A percentile compares a stretch with the other conserved stretches of the same genome.
These are phyloP conservation scores for Hirundichthys speculiger DNA, from an alignment of 2,113 vertebrate species.

Conservation along the genomic window DNA sequence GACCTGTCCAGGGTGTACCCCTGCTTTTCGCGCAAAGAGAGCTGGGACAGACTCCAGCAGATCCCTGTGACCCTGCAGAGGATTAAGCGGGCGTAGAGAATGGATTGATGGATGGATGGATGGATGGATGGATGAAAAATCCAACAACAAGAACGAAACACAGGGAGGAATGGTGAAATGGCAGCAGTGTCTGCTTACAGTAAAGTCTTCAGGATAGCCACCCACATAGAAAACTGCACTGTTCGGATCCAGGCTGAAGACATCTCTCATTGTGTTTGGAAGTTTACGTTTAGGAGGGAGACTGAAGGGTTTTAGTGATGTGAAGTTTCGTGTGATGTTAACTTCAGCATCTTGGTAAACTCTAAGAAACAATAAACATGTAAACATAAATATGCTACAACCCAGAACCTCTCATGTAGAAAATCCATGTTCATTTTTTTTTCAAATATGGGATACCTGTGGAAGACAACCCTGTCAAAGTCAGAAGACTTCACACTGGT, in stretches of 20 bases:
- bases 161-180: too few species aligned
- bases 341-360: slow-evolving; percentile 88
- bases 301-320: slow-evolving; percentile 53
- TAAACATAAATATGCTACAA: too few species aligned
- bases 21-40: too few species aligned
- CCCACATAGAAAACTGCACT: slow-evolving; percentile 89
- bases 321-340: slow-evolving; percentile 78
- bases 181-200: slow-evolving; percentile 80
- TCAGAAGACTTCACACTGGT: slow-evolving; percentile 62
- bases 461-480: slow-evolving; percentile 85
- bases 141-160: too few species aligned
- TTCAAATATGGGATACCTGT: slow-evolving; percentile 76
- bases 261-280: slow-evolving; percentile 46
- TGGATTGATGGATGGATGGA: too few species aligned
- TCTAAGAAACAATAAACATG: slow-evolving; percentile 66
- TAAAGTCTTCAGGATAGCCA: slow-evolving; percentile 85
- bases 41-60: too few species aligned
- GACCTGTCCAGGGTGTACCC: too few species aligned
- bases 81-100: too few species aligned
- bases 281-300: slow-evolving; percentile 35
- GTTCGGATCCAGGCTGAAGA: slow-evolving; percentile 83
- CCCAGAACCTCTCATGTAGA: too few species aligned
- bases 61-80: too few species aligned
- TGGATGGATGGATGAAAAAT: too few species aligned
- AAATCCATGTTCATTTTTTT: too few species aligned